These are phyloP conservation scores for Cylloceria caligata DNA, from an alignment of 2,888 invertebrate species.

Conservation along the genomic window DNA sequence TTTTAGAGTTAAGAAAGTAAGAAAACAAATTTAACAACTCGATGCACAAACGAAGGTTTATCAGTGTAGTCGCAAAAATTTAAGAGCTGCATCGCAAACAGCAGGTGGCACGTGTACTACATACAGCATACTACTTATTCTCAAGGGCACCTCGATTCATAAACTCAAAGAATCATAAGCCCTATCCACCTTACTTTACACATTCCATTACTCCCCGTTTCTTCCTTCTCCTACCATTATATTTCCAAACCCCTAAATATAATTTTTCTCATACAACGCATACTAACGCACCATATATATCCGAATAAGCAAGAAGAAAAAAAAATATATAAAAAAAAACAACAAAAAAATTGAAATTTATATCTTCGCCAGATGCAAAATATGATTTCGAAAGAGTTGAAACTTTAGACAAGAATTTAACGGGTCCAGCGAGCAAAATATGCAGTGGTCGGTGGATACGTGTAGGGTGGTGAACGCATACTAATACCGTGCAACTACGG, in stretches of 20 bases:
- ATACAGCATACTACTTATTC: not conserved
- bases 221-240: not conserved
- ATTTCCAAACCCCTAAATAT: not conserved
- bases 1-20: not conserved
- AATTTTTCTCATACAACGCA: too few species aligned
- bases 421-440: constrained; percentile 13
- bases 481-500: too few species aligned
- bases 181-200: not conserved
- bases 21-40: not conserved
- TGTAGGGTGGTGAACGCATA: constrained; percentile 25
- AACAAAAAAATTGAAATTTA: constrained; percentile 24
- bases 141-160: constrained; percentile 9
- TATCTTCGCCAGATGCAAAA: constrained; percentile 15
- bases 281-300: too few species aligned
- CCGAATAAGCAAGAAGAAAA: too few species aligned
- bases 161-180: constrained; percentile 13
- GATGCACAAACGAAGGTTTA: not conserved
- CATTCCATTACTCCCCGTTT: not conserved
- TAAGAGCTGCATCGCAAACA: not conserved
- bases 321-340: too few species aligned
- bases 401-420: constrained; percentile 24
- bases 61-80: not conserved
- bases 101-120: constrained; percentile 25
- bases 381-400: not conserved
- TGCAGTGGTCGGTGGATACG: constrained; percentile 8